A percentile compares a stretch with the other conserved stretches of the same genome.
phyloP scores from a whole-genome alignment of 2,113 vertebrate species.

The Heterotilapia buettikoferi region DNA sequence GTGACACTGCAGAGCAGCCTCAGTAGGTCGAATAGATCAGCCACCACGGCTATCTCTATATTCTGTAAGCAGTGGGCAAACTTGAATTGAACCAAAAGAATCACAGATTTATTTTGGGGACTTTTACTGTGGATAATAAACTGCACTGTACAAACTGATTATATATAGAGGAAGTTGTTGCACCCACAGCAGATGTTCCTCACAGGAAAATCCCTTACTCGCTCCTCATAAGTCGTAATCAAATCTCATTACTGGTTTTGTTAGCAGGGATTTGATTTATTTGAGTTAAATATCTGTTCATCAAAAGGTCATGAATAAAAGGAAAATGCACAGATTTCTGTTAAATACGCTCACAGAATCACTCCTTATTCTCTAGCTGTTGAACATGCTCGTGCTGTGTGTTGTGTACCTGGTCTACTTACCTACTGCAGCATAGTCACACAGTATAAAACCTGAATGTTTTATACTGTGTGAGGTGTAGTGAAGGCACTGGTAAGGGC shows the following conservation, averaged over 20 bases:
- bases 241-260: not conserved
- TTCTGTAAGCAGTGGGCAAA: not conserved
- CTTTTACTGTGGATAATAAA: not conserved
- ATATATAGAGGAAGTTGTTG: not conserved
- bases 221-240: not conserved
- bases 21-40: not conserved
- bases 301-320: not conserved
- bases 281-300: not conserved
- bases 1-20: not conserved
- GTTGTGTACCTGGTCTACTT: too few relatives aligned
- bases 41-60: not conserved
- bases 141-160: not conserved
- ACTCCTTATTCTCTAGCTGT: not conserved
- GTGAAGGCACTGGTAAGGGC: not conserved
- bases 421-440: not conserved
- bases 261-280: not conserved
- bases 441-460: not conserved
- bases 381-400: not conserved
- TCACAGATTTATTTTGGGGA: not conserved
- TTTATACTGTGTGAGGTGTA: not conserved
- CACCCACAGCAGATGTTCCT: not conserved
- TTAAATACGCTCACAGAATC: not conserved
- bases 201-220: not conserved
- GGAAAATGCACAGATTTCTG: not conserved
- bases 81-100: not conserved